These are phyloP conservation scores for Drosophila limbata DNA, from an alignment of 2,888 invertebrate genomes.

Conservation along the genomic window DNA sequence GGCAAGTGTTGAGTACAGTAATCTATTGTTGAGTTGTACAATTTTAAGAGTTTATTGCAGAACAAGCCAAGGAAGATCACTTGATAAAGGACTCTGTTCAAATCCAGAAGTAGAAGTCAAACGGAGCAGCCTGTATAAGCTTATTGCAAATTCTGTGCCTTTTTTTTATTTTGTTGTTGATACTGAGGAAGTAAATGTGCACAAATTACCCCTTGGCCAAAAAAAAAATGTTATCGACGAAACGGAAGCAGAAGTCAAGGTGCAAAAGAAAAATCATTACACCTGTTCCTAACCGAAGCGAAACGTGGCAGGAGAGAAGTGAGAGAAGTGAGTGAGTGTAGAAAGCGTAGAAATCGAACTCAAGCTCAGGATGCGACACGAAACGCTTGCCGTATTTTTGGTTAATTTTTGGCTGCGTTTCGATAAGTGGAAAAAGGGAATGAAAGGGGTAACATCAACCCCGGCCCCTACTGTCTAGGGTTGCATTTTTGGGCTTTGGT, in stretches of 20 bases:
- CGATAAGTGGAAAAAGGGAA: slow-evolving; percentile 15
- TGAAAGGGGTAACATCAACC: slow-evolving; percentile 17
- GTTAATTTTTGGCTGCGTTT: slow-evolving; percentile 43
- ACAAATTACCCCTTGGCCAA: slow-evolving; percentile 67
- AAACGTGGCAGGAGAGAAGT: slow-evolving; percentile 8
- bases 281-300: slow-evolving; percentile 65
- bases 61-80: slow-evolving; percentile 17
- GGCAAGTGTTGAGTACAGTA: slow-evolving; percentile 30
- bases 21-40: rapidly evolving
- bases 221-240: slow-evolving; percentile 52
- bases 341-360: slow-evolving; percentile 72
- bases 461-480: slow-evolving; percentile 13
- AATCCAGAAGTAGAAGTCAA: background rate
- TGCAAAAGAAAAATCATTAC: slow-evolving; percentile 79
- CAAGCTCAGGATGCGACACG: slow-evolving; percentile 33
- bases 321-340: slow-evolving; percentile 41
- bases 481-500: slow-evolving; percentile 56
- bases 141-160: slow-evolving; percentile 7
- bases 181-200: slow-evolving; percentile 59
- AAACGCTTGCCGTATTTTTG: slow-evolving; percentile 48
- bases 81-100: slow-evolving; percentile 12
- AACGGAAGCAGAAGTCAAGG: slow-evolving; percentile 78
- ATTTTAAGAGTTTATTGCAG: slow-evolving; percentile 3
- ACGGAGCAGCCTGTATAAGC: slow-evolving; percentile 59
- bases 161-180: slow-evolving; percentile 2